Base-by-base conservation (phyloP, 2,113 vertebrate genomes). In the Menidia beryllina region DNA sequence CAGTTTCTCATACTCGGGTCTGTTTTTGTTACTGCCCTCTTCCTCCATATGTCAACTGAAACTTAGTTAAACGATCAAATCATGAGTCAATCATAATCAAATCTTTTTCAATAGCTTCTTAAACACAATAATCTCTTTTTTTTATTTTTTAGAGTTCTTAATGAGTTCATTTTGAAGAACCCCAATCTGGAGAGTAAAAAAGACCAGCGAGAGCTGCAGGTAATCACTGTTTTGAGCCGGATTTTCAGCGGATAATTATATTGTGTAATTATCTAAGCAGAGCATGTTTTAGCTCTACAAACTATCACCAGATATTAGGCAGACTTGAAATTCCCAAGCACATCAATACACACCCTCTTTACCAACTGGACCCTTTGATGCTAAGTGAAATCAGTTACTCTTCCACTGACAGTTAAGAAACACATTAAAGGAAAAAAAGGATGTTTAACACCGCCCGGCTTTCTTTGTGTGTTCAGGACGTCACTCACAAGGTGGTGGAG, bases 161-260 rank as follows among this genome's bases (percentile, higher is more conserved):
- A 99, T 89, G 97, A 99, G 75, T 99, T 99, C 73, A 99, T 99
- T 77, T 94, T 99, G 93, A 99, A 99, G 94, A 99, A 98, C 72
- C 98, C 98, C 51, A 98, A 93, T 70, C 86, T 99, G 81, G 98
- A 99, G 82, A 99, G 94, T 88, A 99, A 99, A 91, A 99, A 99
- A 82, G 98, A 99, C 85, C 98, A 99, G 86, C 92, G 98, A 87
- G 98, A 99, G 83, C 94, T 99, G 62, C 98, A 99, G 95, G 97
- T 98, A 89, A 91, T 60, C 48, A 49, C 3, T 60, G 9, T 1
- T 4, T n/a, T n/a, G n/a, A n/a, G n/a, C n/a, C n/a, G n/a, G n/a
- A n/a, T n/a, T n/a, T n/a, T n/a, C n/a, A n/a, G n/a, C n/a, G n/a
- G n/a, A n/a, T n/a, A n/a, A n/a, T n/a, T n/a, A n/a, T n/a, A n/a